Conservation (phyloP, 2,888 invertebrate species). For the Tryphoninae sp. region DNA sequence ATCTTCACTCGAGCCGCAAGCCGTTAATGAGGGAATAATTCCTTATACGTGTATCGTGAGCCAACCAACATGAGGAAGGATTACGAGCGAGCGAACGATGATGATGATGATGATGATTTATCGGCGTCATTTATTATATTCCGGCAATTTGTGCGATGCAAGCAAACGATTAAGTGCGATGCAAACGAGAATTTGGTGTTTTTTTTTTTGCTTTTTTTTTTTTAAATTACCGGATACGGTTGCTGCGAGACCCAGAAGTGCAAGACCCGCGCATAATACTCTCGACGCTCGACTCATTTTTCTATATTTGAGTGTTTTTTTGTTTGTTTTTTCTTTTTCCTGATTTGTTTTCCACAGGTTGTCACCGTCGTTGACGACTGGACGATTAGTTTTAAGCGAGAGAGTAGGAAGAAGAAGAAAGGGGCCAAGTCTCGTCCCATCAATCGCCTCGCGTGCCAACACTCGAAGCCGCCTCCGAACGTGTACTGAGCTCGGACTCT, state of each 20-base stretch:
- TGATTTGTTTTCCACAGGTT: neutral
- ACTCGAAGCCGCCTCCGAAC: constrained; percentile 26
- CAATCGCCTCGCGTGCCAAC: constrained; percentile 3
- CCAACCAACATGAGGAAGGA: too few species aligned
- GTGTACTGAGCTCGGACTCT: constrained; percentile 33
- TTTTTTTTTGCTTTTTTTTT: neutral
- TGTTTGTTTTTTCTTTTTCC: neutral
- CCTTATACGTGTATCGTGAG: neutral
- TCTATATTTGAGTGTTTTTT: neutral
- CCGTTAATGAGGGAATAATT: constrained; percentile 19
- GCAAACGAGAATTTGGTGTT: constrained; percentile 40
- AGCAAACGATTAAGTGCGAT: constrained; percentile 46
- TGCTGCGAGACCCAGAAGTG: constrained; percentile 57
- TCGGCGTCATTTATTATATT: constrained; percentile 1
- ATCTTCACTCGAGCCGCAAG: neutral
- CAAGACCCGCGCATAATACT: constrained; percentile 51
- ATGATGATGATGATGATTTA: constrained; percentile 43
- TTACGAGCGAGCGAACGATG: neutral
- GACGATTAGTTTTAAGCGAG: neutral
- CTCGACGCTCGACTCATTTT: constrained; percentile 4
- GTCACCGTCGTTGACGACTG: neutral
- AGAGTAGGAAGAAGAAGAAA: neutral
- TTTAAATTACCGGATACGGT: constrained; percentile 54
- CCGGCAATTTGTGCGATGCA: constrained; percentile 19
- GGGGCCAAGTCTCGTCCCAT: neutral